Evolutionary conservation across 2,888 invertebrate genomes (phyloP), one percentile per base, ranked within the genome.

Genomic region (Agelastica alni): DNA sequence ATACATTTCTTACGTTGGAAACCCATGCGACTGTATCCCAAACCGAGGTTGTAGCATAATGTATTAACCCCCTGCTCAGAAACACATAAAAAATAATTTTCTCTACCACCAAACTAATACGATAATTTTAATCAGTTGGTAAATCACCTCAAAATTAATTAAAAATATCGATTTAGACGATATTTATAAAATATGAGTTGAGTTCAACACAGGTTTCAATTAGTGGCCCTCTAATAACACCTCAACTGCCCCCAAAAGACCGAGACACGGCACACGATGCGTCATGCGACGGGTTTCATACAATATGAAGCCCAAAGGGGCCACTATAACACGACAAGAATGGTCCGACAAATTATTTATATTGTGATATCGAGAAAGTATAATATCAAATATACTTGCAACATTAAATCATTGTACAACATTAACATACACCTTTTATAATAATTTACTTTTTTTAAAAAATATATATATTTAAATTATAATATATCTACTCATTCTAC

Each of bases 171-270:
- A 45, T 34, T 44, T 45, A 2, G 18, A 9, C 5, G 26, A 18
- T 12, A 20, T n/a, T 20, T 26, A 26, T 30, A 12, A 44, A 51
- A 32, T 32, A 44, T 32, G 44, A 45, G 22, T 14, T 61, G 51
- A 62, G 59, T 60, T 62, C 53, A 60, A 61, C 59, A 60, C 58
- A 60, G 66, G 67, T 67, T 67, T 68, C 67, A 67, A 68, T 67
- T 67, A 67, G 64, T 65, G 54, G 58, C 62, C 64, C 64, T 66
- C 66, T 64, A 67, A 67, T 68, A 67, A 66, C 61, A 64, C 64
- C 66, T 65, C 66, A 68, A 68, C 61, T 63, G 64, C 64, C 65
- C 68, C 66, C 68, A 53, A 52, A 65, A 64, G 68, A 62, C 52
- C 47, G 52, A 39, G 12, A 55, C 62, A 63, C 61, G 61, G 63